Conservation (phyloP, 2,113 vertebrate species). For the Marcusenius ussheri region DNA sequence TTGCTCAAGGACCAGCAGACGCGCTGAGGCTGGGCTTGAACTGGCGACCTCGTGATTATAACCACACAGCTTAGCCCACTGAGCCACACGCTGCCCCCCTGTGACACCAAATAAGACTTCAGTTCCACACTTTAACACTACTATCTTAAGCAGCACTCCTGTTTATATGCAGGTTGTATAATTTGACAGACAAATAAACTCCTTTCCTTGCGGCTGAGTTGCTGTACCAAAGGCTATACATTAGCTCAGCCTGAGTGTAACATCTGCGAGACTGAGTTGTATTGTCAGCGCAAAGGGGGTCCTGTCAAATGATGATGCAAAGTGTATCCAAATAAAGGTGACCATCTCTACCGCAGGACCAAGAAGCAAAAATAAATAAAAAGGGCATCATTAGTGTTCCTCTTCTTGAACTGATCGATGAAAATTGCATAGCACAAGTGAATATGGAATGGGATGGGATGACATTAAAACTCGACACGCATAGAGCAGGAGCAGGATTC, state of each 20-base stretch:
- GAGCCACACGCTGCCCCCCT: no score
- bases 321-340: not conserved
- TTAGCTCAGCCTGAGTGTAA: not conserved
- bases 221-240: not conserved
- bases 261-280: not conserved
- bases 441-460: not conserved
- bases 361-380: not conserved
- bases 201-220: not conserved
- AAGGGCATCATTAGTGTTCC: no score
- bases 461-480: not conserved
- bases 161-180: not conserved
- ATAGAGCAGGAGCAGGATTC: not conserved
- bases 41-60: no score
- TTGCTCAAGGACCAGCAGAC: no score
- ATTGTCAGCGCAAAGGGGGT: not conserved
- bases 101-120: not conserved
- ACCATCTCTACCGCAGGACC: not conserved
- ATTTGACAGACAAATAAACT: not conserved
- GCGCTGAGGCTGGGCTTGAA: no score
- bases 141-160: not conserved
- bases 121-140: not conserved
- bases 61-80: no score
- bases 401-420: no score
- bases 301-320: not conserved
- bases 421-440: not conserved